These are phyloP conservation scores for Aythya fuligula DNA, from an alignment of 2,797 vertebrate genomes.

Conservation along the genomic window DNA sequence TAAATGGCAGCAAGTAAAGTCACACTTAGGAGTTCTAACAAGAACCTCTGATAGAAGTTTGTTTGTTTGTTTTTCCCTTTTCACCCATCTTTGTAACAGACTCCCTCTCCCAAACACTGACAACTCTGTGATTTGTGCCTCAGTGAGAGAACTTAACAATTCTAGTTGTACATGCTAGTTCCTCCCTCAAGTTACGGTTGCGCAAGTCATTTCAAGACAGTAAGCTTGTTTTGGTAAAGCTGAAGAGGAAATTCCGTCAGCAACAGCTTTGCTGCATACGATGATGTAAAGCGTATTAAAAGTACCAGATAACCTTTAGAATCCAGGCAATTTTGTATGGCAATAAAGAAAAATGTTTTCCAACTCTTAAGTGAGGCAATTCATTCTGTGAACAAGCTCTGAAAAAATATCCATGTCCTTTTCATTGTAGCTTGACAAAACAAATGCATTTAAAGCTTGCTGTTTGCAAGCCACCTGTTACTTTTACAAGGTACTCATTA, in stretches of 20 bases:
- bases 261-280: background rate
- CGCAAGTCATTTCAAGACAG: background rate
- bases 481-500: background rate
- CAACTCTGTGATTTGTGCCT: background rate
- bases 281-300: background rate
- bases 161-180: background rate
- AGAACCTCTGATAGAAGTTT: background rate
- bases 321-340: background rate
- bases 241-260: fast-evolving
- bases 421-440: background rate
- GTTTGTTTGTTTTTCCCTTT: background rate
- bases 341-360: background rate
- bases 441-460: background rate
- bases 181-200: background rate
- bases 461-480: background rate
- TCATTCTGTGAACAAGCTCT: background rate
- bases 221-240: background rate
- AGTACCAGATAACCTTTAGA: background rate
- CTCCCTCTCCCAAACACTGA: background rate
- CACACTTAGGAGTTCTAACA: background rate
- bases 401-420: background rate
- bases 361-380: background rate
- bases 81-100: background rate
- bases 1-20: background rate
- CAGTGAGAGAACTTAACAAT: background rate